These are phyloP conservation scores for Oplegnathus fasciatus DNA, from an alignment of 2,113 vertebrate species.

Conservation along the genomic window DNA sequence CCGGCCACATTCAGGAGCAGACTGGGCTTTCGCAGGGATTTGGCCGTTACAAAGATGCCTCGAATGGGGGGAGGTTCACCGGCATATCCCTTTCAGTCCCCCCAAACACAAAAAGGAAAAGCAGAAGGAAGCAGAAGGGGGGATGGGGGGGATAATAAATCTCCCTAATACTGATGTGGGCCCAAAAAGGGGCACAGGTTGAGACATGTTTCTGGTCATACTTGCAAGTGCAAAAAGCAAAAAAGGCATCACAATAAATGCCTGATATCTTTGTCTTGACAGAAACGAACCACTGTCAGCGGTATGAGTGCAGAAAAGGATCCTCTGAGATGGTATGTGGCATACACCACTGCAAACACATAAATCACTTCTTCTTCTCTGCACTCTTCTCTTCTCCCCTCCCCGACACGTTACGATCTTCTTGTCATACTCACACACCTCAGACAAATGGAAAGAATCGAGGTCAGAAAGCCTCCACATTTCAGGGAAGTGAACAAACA, in stretches of 20 bases:
- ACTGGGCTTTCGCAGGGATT: constrained; percentile 28
- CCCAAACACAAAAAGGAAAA: constrained; percentile 58
- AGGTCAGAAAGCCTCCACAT: constrained; percentile 8
- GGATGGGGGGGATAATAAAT: constrained; percentile 45
- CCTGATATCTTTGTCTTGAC: background rate
- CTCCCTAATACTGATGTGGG: constrained; percentile 58
- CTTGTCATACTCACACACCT: background rate
- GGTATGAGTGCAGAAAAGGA: background rate
- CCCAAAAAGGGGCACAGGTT: constrained; percentile 55
- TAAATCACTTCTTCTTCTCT: background rate
- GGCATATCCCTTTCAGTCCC: constrained; percentile 59
- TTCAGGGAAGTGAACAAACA: constrained; percentile 29
- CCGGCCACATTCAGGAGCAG: background rate
- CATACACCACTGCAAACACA: background rate
- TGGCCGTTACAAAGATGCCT: constrained; percentile 24
- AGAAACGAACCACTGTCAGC: background rate
- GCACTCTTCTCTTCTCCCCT: background rate
- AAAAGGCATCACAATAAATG: background rate
- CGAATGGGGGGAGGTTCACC: constrained; percentile 40
- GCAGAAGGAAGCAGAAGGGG: constrained; percentile 40
- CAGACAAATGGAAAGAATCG: constrained; percentile 14
- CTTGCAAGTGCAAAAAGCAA: constrained; percentile 10
- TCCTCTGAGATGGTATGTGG: too few relatives aligned
- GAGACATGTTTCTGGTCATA: constrained; percentile 51
- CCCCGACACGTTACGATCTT: background rate